A percentile compares a stretch with the other conserved stretches of the same genome.
These are phyloP conservation scores for Chaenodraco wilsoni DNA, from an alignment of 2,797 vertebrate species.

Conservation along the genomic window DNA sequence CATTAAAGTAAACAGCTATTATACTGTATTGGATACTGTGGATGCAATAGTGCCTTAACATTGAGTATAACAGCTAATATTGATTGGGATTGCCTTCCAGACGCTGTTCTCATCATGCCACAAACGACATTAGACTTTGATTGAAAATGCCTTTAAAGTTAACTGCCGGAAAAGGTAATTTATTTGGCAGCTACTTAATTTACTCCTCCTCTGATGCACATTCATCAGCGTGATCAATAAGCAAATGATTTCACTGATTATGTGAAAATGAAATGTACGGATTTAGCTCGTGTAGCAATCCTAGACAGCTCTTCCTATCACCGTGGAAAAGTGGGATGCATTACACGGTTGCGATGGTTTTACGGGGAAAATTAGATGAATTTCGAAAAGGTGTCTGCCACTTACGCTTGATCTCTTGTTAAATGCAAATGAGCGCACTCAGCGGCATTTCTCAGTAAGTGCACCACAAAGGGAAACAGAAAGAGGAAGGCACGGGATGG, in stretches of 20 bases:
- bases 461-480: slow-evolving; percentile 47
- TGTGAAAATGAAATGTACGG: slow-evolving; percentile 58
- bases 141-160: slow-evolving; percentile 79
- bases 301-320: slow-evolving; percentile 44
- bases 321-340: slow-evolving; percentile 41
- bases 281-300: slow-evolving; percentile 39
- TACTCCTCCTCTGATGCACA: slow-evolving; percentile 73
- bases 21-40: slow-evolving; percentile 6
- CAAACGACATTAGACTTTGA: slow-evolving; percentile 74
- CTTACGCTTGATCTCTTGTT: slow-evolving; percentile 68
- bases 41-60: background rate
- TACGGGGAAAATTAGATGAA: slow-evolving; percentile 60
- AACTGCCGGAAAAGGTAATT: slow-evolving; percentile 79
- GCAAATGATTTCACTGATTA: slow-evolving; percentile 73
- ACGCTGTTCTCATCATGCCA: slow-evolving; percentile 73
- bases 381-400: slow-evolving; percentile 59
- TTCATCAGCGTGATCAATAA: slow-evolving; percentile 79
- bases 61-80: slow-evolving; percentile 53
- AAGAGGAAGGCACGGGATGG: slow-evolving; percentile 25
- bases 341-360: slow-evolving; percentile 49
- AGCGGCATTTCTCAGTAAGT: slow-evolving; percentile 40
- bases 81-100: slow-evolving; percentile 74
- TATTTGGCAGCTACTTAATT: slow-evolving; percentile 76
- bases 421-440: slow-evolving; percentile 69
- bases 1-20: slow-evolving; percentile 28